Base-by-base conservation (phyloP, 2,888 invertebrate species). In the Girardia tigrina region DNA sequence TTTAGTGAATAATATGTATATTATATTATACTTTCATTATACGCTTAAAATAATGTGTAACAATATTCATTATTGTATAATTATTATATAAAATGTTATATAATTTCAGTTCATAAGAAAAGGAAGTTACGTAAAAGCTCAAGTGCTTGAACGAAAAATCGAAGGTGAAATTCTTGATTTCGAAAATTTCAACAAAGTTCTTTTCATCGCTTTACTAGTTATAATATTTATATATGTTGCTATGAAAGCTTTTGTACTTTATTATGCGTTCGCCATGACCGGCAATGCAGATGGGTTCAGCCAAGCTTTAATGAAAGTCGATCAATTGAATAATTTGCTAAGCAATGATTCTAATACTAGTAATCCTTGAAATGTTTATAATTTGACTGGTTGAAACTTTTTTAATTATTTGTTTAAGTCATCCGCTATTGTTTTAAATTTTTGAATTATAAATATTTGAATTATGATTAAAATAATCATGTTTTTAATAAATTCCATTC, bases 271-370 rank as follows among this genome's bases (percentile, higher is more conserved):
- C 2, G 4, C 56, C 6, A n/a, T 56, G 4, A 20, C 56, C n/a
- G 56, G 56, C n/a, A n/a, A 56, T n/a, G 56, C 56, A 2, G 56
- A 56, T 56, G 56, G 56, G 23, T 56, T 56, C 56, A 16, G n/a
- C n/a, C 56, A 56, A 16, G 56, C 56, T 56, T 56, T 56, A 56
- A 56, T 56, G 56, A 56, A 16, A 56, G 56, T 56, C 23, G 56
- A 56, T n/a, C 20, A 56, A 8, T 20, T 56, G 23, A 56, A 56
- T 16, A 56, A 56, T 56, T 6, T 56, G 56, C 6, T 23, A 56
- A 56, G 16, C 16, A 36, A 36, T 36, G 8, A 12, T 36, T 36
- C 8, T 36, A 12, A 36, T 12, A 36, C 16, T 36, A 8, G 8
- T 8, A 36, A 12, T 16, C 36, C 8, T 36, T 12, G 36, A 12